Evolutionary conservation across 2,888 invertebrate species (phyloP).

Genomic region (Ichneumoninae sp.): DNA sequence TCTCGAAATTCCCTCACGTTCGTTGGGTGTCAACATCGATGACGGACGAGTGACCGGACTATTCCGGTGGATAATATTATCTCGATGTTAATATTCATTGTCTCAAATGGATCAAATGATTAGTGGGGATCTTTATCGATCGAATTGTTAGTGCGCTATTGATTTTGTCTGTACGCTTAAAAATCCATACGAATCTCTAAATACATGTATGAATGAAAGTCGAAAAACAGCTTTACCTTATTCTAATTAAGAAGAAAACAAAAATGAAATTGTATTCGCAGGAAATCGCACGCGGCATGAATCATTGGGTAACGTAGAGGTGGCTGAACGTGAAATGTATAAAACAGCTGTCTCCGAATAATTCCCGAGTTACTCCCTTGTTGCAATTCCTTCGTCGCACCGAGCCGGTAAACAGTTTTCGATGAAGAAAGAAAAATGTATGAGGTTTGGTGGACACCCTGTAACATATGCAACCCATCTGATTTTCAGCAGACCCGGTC

Average conservation of each 20-base stretch:
- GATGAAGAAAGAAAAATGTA: neutral
- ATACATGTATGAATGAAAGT: conserved; percentile 69
- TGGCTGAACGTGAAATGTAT: neutral
- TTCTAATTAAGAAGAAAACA: neutral
- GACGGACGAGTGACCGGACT: conserved; percentile 32
- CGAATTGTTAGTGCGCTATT: conserved; percentile 59
- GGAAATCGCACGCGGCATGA: neutral
- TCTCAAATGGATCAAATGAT: conserved; percentile 53
- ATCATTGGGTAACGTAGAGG: neutral
- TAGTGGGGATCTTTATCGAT: conserved; percentile 42
- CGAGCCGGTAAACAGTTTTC: neutral
- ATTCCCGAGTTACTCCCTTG: neutral
- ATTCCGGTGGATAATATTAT: conserved; percentile 64
- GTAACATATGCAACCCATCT: neutral
- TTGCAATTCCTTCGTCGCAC: neutral
- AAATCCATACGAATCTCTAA: conserved; percentile 68
- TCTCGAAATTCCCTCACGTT: conserved; percentile 19
- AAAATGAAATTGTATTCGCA: neutral
- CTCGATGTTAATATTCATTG: conserved; percentile 69
- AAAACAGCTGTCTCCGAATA: neutral
- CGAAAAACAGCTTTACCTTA: neutral
- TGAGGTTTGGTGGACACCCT: neutral
- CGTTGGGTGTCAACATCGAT: conserved; percentile 3
- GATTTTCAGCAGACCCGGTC: neutral
- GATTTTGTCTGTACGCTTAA: conserved; percentile 69